phyloP scores from a whole-genome alignment of 2,113 vertebrate species.

The Myotis davidii region DNA sequence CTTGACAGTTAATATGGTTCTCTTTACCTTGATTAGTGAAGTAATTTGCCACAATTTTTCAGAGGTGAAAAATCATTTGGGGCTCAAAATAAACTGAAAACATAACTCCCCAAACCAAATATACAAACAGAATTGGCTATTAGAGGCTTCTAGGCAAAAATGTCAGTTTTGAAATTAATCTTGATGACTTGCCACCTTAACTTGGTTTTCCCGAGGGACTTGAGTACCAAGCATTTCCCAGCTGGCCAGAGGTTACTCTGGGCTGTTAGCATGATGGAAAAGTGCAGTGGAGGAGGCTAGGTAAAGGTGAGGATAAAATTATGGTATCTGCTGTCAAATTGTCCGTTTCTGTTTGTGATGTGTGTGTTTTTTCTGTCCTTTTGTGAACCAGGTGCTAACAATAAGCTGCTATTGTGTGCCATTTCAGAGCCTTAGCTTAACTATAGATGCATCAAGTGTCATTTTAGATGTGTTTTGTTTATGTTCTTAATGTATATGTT shows the following conservation, averaged over 20 bases:
- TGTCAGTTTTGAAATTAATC: slow-evolving; percentile 29
- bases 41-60: background rate
- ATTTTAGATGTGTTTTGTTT: slow-evolving; percentile 19
- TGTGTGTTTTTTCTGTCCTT: background rate
- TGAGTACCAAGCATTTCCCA: background rate
- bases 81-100: slow-evolving; percentile 49
- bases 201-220: background rate
- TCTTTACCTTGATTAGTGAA: slow-evolving; percentile 61
- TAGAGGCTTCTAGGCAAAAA: slow-evolving; percentile 37
- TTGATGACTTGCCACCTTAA: background rate
- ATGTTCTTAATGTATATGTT: background rate
- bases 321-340: background rate
- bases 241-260: background rate
- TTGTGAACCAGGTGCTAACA: slow-evolving; percentile 51
- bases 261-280: background rate
- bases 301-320: background rate
- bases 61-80: slow-evolving; percentile 16
- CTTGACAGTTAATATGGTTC: slow-evolving; percentile 42
- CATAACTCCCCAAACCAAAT: slow-evolving; percentile 42
- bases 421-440: slow-evolving; percentile 36
- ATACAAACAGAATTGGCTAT: slow-evolving; percentile 25
- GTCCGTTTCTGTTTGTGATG: background rate
- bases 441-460: background rate
- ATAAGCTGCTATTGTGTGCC: background rate
- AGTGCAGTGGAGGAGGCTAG: background rate